Evolutionary conservation across 2,888 invertebrate genomes (phyloP).

Genomic region (Synergus japonicus): DNA sequence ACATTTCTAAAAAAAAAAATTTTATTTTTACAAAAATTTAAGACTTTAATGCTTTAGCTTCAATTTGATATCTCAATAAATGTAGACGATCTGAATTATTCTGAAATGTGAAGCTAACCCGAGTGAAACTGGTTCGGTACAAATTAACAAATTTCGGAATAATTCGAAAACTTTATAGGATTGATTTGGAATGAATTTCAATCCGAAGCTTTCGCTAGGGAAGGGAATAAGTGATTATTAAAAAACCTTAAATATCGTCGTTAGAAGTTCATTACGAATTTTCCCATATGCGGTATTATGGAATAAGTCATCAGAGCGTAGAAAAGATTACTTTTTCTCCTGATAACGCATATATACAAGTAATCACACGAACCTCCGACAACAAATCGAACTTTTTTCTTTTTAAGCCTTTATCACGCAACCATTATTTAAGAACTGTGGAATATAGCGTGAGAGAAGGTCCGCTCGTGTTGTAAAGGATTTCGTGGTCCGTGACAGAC

Average conservation of each 20-base stretch:
- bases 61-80: too few species aligned
- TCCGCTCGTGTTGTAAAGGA: conserved; percentile 39
- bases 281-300: conserved; percentile 12
- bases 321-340: conserved; percentile 27
- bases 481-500: conserved; percentile 40
- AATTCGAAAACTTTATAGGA: too few species aligned
- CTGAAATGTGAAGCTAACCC: too few species aligned
- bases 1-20: too few species aligned
- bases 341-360: conserved; percentile 34
- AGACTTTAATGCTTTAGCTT: too few species aligned
- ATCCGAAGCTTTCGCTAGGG: too few species aligned
- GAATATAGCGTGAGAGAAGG: conserved; percentile 52
- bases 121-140: too few species aligned
- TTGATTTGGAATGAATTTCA: too few species aligned
- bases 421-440: conserved; percentile 60
- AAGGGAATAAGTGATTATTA: not conserved
- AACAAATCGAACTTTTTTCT: conserved; percentile 31
- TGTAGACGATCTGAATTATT: too few species aligned
- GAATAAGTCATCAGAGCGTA: conserved; percentile 33
- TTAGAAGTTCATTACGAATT: not conserved
- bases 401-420: conserved; percentile 57
- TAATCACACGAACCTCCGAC: conserved; percentile 39
- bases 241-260: conserved; percentile 2
- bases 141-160: too few species aligned
- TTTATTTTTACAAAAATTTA: too few species aligned